Evolutionary conservation across 2,113 vertebrate genomes (phyloP), one percentile per base, ranked within the genome.

Genomic region (Microtus ochrogaster): DNA sequence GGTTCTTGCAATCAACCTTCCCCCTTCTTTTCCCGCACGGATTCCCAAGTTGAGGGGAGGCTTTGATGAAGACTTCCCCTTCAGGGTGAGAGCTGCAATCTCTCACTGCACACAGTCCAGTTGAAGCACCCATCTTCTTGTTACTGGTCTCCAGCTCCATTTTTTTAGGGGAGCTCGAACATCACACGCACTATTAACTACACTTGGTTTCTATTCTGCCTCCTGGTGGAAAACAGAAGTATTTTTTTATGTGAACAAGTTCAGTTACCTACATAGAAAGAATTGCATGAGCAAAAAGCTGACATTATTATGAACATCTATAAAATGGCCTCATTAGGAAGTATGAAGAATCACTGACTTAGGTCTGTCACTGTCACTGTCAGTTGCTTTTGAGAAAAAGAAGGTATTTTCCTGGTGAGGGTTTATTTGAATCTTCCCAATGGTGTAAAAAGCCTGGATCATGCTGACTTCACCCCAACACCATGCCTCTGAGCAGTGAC

Each of bases 201-300:
- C 81, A n/a, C 94, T 52, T 70, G 72, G 44, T 95, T 83, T 21
- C 14, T 90, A 5, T 49, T 73, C 82, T 93, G n/a, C 63, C 90
- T 91, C 65, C 76, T 91, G 41, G 70, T 30, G 7, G 19, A 22
- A 49, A 89, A 36, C 4, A 66, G 52, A 52, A 83, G 33, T 91
- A 58, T 58, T 17, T 33, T 92, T 49, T 88, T 24, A n/a, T n/a
- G 21, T 83, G 21, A 21, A 9, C 30, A 83, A 88, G 21, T 12
- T 17, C 13, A 58, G 14, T 73, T 44, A 41, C 74, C 77, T 86
- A 58, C 4, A 10, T 85, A 95, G 44, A 93, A 73, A 61, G 6
- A 77, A 26, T 87, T 26, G 73, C 44, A 96, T 21, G 91, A 79
- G 11, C 49, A 76, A 47, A 55, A 41, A 89, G 47, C 85, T 70